Base-by-base conservation (phyloP, 2,888 invertebrate genomes). In the Apotomis betuletana region DNA sequence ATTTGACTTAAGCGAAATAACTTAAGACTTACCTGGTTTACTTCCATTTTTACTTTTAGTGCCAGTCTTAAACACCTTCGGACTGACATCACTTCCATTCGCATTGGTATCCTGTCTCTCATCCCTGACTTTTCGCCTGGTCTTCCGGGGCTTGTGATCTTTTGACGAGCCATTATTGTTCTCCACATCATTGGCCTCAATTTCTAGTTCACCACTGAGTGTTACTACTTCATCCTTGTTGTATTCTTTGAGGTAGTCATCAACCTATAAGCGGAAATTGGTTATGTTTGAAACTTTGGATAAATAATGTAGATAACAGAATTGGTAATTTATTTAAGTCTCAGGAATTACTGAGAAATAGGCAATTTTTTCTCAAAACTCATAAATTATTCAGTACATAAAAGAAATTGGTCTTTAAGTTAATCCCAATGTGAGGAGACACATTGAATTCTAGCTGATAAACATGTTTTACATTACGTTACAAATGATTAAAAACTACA, bases 191-290 rank as follows among this genome's bases (percentile, higher is more conserved):
- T 94, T 92, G 0, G 83, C 85, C 74, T 94, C 94, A 59, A 94
- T 93, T 74, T 94, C 94, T n/a, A 94, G 75, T 63, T 94, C 94
- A 5, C 94, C 94, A 46, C 94, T 94, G 0, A 94, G 79, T 3
- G 93, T 94, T 0, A 93, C 90, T 5, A 90, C 91, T 82, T 94
- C 93, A 76, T 93, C 93, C 77, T 90, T 92, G 62, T 94, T 93
- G 75, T 94, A 94, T 74, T 94, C 93, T 81, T 92, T 93, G 46
- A 94, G 81, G 67, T 94, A 94, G 74, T 94, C 94, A 74, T 94
- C 94, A 58, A 94, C 94, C 92, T 91, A 78, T 0, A 78, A 85
- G n/a, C 6, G 71, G 6, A 44, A 44, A 8, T 44, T 8, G 8
- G 8, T 44, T 44, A 44, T 44, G 1, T 44, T 27, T 27, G 27